Base-by-base conservation (phyloP, 2,113 vertebrate genomes). In the Gorilla gorilla region DNA sequence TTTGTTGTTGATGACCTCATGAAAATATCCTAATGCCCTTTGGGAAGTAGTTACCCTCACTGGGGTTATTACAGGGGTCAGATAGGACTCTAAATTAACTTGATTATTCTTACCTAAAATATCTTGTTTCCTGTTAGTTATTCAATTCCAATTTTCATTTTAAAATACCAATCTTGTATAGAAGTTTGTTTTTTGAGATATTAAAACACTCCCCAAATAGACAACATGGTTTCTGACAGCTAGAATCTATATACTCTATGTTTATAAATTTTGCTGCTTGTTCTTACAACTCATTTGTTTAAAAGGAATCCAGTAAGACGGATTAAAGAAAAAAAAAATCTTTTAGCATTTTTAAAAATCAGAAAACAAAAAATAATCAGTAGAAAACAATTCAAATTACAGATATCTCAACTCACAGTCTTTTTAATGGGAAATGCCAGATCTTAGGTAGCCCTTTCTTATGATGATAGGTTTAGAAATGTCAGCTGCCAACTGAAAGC, bases 351-450 rank as follows among this genome's bases (percentile, higher is more conserved):
- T 75, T 95, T 95, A 86, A 89, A 96, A 92, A 98, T 98, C 75
- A 96, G 61, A 70, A 92, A 94, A 96, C 92, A 88, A 45, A 98
- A 97, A 93, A 98, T 40, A 98, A 97, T 97, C 73, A 96, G 91
- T 96, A 95, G 52, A 97, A 98, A 98, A 87, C 45, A 95, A 96
- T 97, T 95, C 94, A 93, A 96, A 96, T 97, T 95, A 95, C 55
- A 96, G 83, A 95, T 97, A 88, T 96, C 64, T 98, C 68, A 93
- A 0, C 0, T 32, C 57, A 96, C 40, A 96, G 85, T 90, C 86
- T 95, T 93, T 66, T 97, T 95, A 92, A 89, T 75, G 97, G 90
- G 78, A 96, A 97, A 89, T 55, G 8, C 2, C 76, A 80, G 59
- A 70, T 96, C 52, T 96, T 96, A 89, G 83, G 85, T 95, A 96